Conservation (phyloP, 30 jellyfish, hydroid and myxozoan genomes). For the Cassiopea xamachana region DNA sequence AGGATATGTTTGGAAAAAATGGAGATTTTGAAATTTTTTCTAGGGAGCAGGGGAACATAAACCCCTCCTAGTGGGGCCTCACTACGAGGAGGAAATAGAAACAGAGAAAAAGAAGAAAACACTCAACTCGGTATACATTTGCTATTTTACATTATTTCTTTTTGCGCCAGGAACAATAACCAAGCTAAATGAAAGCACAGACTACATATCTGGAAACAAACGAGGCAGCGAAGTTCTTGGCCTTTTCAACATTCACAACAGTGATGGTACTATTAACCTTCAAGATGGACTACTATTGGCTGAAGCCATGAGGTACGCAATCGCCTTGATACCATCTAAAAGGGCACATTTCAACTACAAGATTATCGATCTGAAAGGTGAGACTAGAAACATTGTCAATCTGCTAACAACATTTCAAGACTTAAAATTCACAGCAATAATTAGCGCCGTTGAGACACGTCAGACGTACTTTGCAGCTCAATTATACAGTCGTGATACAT, state of each 20-base stretch:
- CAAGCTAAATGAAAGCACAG: not conserved
- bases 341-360: not conserved
- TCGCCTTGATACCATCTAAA: not conserved
- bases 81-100: too few species aligned
- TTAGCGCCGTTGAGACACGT: not conserved
- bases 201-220: not conserved
- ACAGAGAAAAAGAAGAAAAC: too few species aligned
- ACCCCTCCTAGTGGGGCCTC: too few species aligned
- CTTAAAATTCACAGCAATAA: constrained; percentile 5
- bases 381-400: constrained; percentile 1
- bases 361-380: constrained; percentile 15
- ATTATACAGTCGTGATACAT: not conserved
- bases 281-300: not conserved
- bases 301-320: constrained; percentile 5
- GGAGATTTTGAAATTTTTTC: too few species aligned
- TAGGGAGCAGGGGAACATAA: too few species aligned
- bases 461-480: constrained; percentile 6
- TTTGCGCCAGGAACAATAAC: not conserved
- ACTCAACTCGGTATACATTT: not conserved
- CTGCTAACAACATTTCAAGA: not conserved
- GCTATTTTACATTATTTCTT: not conserved
- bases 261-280: not conserved
- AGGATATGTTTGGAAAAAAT: too few species aligned
- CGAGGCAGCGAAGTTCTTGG: not conserved
- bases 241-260: not conserved